Conservation (phyloP, 2,797 vertebrate genomes). For the Iguana delicatissima region DNA sequence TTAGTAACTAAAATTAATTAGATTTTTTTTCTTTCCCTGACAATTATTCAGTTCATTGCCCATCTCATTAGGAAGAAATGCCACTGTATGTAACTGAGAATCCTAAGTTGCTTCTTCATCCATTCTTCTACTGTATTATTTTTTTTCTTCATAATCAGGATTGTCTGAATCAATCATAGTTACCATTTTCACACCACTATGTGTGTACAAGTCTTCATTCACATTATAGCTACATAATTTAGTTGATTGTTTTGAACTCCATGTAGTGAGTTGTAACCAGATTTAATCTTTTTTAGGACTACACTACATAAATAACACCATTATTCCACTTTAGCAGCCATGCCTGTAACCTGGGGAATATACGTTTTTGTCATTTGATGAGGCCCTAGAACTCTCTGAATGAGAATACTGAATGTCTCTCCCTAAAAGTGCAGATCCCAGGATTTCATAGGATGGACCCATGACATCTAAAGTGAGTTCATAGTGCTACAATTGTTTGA, state of each 20-base stretch:
- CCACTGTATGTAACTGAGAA: conserved; percentile 7
- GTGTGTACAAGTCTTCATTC: background rate
- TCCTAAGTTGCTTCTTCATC: conserved; percentile 1
- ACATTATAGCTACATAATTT: background rate
- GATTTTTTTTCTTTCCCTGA: conserved; percentile 6
- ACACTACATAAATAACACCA: too few species aligned
- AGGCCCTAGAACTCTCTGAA: too few species aligned
- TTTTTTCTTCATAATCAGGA: conserved; percentile 15
- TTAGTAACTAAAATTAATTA: conserved; percentile 36
- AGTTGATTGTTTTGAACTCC: background rate
- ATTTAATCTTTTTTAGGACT: background rate
- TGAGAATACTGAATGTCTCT: too few species aligned
- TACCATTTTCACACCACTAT: background rate
- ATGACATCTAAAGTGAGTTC: too few species aligned
- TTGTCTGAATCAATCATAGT: background rate
- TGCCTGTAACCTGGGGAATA: too few species aligned
- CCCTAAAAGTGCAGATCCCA: too few species aligned
- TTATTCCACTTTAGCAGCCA: too few species aligned
- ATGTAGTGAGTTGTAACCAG: background rate
- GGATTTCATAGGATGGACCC: too few species aligned
- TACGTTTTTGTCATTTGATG: too few species aligned
- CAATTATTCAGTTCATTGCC: conserved; percentile 35
- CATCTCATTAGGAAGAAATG: conserved; percentile 28
- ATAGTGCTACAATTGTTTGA: too few species aligned
- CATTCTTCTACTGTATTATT: conserved; percentile 12